Conservation (phyloP, 1,140 invertebrate species). For the Apocrypta bakeri region DNA sequence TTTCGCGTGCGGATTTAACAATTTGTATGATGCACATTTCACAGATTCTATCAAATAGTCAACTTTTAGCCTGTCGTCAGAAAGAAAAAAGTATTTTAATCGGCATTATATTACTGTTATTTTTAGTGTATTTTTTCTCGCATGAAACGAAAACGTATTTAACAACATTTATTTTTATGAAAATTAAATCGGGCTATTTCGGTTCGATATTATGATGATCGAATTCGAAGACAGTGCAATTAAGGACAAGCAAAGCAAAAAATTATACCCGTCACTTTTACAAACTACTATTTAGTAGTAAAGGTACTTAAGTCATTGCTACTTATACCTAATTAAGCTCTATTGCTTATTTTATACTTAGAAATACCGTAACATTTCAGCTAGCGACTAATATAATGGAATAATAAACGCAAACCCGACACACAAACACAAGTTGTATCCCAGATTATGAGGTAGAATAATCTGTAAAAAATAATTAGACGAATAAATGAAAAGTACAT, state of each 20-base stretch:
- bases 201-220: not conserved
- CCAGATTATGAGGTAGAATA: constrained; percentile 71
- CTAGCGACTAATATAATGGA: constrained; percentile 41
- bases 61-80: not conserved
- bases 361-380: constrained; percentile 57
- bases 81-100: not conserved
- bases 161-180: not conserved
- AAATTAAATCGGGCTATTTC: not conserved
- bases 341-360: constrained; percentile 75
- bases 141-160: not conserved
- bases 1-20: not conserved
- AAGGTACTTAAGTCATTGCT: constrained; percentile 71
- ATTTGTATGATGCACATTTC: constrained; percentile 29
- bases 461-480: constrained; percentile 73
- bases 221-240: not conserved
- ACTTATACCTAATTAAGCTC: constrained; percentile 70
- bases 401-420: constrained; percentile 29
- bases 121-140: not conserved
- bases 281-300: constrained; percentile 63
- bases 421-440: constrained; percentile 68
- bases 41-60: not conserved
- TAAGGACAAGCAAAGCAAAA: constrained; percentile 15
- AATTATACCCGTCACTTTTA: constrained; percentile 65
- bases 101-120: not conserved
- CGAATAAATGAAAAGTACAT: constrained; percentile 74